Evolutionary conservation across 2,888 invertebrate genomes (phyloP).

Genomic region (Miltochrista miniata): DNA sequence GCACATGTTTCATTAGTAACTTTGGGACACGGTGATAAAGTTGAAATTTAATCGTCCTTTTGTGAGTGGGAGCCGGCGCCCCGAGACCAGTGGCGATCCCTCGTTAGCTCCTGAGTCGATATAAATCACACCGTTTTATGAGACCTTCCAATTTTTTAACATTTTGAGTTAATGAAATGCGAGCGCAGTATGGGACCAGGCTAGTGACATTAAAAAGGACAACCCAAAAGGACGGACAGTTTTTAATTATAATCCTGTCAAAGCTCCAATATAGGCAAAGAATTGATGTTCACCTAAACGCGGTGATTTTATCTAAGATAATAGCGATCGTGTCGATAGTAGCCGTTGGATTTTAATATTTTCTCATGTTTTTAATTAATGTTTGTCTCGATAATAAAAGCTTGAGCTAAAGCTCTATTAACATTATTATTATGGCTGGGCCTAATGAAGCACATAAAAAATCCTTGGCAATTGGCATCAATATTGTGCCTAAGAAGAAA

Average conservation of each 20-base stretch:
- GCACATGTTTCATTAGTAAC: conserved; percentile 12
- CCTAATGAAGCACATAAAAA: no score
- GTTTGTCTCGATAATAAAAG: conserved; percentile 27
- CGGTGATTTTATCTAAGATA: conserved; percentile 74
- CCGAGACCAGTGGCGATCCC: conserved; percentile 67
- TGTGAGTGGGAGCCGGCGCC: conserved; percentile 23
- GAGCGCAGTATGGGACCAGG: conserved; percentile 81
- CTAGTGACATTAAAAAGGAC: conserved; percentile 82
- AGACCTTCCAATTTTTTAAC: conserved; percentile 78
- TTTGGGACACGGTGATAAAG: conserved; percentile 17
- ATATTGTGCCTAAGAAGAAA: no score
- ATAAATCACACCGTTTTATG: conserved; percentile 82
- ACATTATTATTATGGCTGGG: no score
- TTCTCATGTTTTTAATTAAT: conserved; percentile 53
- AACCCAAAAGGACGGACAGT: conserved; percentile 78
- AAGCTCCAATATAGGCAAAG: conserved; percentile 75
- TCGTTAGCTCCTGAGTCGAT: conserved; percentile 78
- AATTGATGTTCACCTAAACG: conserved; percentile 78
- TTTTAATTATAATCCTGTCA: conserved; percentile 84
- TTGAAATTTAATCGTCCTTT: conserved; percentile 10
- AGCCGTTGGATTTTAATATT: conserved; percentile 63
- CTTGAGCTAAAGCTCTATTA: conserved; percentile 8
- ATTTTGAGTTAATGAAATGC: conserved; percentile 78
- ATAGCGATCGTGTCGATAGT: conserved; percentile 69
- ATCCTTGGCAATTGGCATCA: no score